Evolutionary conservation across 30 jellyfish, hydroid and myxozoan species (phyloP), one percentile per base, ranked within the genome.

Genomic region (Hydractinia echinata): DNA sequence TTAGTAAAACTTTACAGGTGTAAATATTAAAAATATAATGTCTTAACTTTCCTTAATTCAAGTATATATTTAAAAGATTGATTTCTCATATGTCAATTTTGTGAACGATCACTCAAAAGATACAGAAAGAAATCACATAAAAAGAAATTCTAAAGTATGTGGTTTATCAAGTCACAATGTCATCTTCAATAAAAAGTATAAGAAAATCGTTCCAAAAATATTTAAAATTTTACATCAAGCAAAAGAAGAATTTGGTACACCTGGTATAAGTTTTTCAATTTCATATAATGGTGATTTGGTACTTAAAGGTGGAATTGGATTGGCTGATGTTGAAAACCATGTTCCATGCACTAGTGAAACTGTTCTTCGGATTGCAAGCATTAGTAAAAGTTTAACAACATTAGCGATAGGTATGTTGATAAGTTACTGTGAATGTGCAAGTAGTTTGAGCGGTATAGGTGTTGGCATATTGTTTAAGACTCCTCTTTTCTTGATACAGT

Each of bases 301-400:
- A 8, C 15, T 48, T 84, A 66, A 67, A 10, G 77, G 66, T 6
- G 95, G 81, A 16, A 15, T 81, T 53, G 95, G 95, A 69, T 87
- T 81, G 66, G 80, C 91, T 54, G 91, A 87, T 81, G 95, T 87
- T 66, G 95, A 87, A 79, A 87, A 87, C 77, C 82, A 85, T 53
- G 74, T 74, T 4, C 51, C 50, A 20, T 81, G 90, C 50, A 73
- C 81, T 13, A 58, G 52, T 7, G 77, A 67, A 6, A 79, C 90
- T 4, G n/a, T 70, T 14, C 76, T 87, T 87, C 64, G 95, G 55
- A 81, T 87, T 30, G 95, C 95, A 18, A 87, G 95, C 90, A 87
- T 87, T 6, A 87, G 95, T 87, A 87, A 87, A 60, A 88, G 89
- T 6, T 53, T 87, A 78, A 87, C 95, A 8, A 73, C 95, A 14